Evolutionary conservation across 2,888 invertebrate genomes (phyloP).

Genomic region (Caenorhabditis doughertyi): DNA sequence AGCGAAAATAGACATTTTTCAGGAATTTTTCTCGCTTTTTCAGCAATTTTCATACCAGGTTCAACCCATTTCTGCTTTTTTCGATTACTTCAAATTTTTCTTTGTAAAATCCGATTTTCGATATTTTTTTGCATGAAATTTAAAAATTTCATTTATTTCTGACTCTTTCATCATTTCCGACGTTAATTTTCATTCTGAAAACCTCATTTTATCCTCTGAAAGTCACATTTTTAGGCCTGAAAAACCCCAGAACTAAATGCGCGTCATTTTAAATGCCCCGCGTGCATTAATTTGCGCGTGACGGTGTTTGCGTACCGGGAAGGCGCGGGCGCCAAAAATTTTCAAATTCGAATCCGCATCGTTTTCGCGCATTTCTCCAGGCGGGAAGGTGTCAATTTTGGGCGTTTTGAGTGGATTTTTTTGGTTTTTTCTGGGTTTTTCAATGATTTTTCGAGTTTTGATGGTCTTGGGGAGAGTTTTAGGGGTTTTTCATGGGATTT

Average conservation of each 20-base stretch:
- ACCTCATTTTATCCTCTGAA: neutral
- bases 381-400: neutral
- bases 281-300: constrained; percentile 10
- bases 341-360: constrained; percentile 30
- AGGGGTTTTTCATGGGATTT: no score
- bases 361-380: constrained; percentile 21
- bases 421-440: neutral
- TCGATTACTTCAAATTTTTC: no score
- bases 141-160: no score
- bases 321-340: constrained; percentile 47
- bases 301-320: constrained; percentile 11
- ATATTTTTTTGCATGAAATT: no score
- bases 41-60: no score
- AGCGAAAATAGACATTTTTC: no score
- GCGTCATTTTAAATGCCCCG: neutral
- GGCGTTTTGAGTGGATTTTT: neutral
- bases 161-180: no score
- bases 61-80: no score
- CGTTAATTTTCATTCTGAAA: neutral
- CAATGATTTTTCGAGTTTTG: neutral
- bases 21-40: no score
- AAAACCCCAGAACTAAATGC: no score
- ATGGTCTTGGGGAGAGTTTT: no score
- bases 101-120: no score
- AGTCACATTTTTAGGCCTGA: neutral